Percentiles rank a stretch among this genome's conserved stretches.
These are phyloP conservation scores for Tragelaphus oryx DNA, from an alignment of 2,797 vertebrate genomes.

Conservation along the genomic window DNA sequence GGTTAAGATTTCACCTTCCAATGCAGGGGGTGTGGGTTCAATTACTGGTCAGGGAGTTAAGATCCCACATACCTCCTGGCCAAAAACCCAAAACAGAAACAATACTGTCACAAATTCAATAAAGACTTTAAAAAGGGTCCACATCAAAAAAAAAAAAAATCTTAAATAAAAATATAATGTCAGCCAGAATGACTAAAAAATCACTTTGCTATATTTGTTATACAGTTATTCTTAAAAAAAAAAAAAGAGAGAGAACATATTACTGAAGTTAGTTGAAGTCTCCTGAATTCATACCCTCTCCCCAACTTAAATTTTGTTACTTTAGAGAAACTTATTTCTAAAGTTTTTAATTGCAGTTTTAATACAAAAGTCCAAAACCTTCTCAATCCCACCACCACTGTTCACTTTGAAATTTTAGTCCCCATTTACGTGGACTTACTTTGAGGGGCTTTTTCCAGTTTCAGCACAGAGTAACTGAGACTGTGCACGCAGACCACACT, in stretches of 20 bases:
- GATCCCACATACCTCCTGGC: not conserved
- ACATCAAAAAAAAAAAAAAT: not conserved
- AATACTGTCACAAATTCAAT: not conserved
- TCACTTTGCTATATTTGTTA: not conserved
- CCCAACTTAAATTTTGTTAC: not conserved
- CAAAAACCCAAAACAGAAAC: not conserved
- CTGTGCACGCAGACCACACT: rapidly evolving
- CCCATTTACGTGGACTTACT: not conserved
- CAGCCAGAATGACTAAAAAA: not conserved
- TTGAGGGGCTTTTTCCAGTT: not conserved
- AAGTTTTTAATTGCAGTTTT: not conserved
- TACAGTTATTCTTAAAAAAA: not conserved
- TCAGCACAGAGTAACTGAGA: not conserved
- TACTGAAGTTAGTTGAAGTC: not conserved
- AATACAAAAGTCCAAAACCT: not conserved
- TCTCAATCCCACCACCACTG: not conserved
- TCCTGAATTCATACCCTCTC: not conserved
- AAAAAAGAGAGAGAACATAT: not conserved
- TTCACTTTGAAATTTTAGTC: not conserved
- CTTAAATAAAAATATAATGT: not conserved
- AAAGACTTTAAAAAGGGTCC: not conserved
- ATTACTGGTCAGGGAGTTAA: not conserved
- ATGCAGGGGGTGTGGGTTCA: not conserved
- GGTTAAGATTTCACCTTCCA: not conserved
- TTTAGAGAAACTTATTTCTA: not conserved